A percentile compares a stretch with the other conserved stretches of the same genome.
These are phyloP conservation scores for Etheostoma spectabile DNA, from an alignment of 2,113 vertebrate genomes.

Conservation along the genomic window DNA sequence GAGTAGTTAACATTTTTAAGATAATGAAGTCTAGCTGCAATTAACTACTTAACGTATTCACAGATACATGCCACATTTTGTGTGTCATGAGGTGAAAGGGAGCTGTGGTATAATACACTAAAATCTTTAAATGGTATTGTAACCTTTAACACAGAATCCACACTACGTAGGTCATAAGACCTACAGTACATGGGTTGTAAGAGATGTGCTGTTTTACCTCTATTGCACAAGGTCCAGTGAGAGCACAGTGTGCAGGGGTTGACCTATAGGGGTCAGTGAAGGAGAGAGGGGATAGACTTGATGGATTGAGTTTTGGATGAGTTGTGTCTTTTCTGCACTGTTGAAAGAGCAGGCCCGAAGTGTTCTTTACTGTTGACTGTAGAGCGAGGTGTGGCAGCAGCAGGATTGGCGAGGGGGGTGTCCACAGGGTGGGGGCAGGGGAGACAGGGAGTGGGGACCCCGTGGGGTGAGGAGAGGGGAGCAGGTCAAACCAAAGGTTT, in stretches of 20 bases:
- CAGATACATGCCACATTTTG: rapidly evolving
- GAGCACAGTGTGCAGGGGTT: slow-evolving; percentile 16
- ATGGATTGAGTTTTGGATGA: slow-evolving; percentile 37
- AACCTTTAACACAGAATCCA: slow-evolving; percentile 5
- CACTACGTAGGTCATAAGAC: background rate
- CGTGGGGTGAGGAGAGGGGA: slow-evolving; percentile 73
- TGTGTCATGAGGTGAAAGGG: background rate
- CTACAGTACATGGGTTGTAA: background rate
- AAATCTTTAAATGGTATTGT: background rate
- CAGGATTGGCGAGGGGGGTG: slow-evolving; percentile 63
- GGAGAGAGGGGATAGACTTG: slow-evolving; percentile 22
- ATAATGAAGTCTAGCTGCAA: background rate
- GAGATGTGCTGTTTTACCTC: slow-evolving; percentile 53
- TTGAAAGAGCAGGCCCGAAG: slow-evolving; percentile 46
- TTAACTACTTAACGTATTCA: background rate
- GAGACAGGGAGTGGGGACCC: slow-evolving; percentile 67
- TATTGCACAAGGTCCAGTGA: background rate
- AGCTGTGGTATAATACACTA: background rate
- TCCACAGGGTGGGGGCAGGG: slow-evolving; percentile 57
- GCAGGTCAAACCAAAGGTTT: slow-evolving; percentile 50
- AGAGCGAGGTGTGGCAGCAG: slow-evolving; percentile 56
- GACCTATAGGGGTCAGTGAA: slow-evolving; percentile 28
- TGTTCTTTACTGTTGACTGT: slow-evolving; percentile 54
- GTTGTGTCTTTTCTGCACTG: slow-evolving; percentile 42
- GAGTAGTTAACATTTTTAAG: background rate